Conservation (phyloP, 2,113 vertebrate species). For the Corvus moneduloides region DNA sequence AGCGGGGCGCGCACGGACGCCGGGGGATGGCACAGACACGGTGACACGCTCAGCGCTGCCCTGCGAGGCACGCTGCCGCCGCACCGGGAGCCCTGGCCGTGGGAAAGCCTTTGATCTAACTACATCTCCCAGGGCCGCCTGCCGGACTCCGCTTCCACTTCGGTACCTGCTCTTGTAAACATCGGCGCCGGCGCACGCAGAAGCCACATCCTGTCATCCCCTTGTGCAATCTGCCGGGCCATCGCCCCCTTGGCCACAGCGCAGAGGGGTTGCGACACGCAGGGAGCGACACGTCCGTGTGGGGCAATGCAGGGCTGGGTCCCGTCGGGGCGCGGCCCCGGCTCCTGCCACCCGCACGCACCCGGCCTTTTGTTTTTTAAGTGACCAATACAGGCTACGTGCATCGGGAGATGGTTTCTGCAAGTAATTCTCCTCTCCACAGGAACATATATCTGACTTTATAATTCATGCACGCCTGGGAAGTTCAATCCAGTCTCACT, state of each 20-base stretch:
- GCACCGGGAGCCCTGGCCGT: neutral
- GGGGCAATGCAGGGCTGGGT: neutral
- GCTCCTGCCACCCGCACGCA: neutral
- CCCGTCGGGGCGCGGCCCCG: neutral
- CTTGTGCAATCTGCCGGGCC: neutral
- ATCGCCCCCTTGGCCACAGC: neutral
- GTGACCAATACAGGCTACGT: neutral
- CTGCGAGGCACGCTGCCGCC: neutral
- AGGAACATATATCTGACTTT: conserved; percentile 19
- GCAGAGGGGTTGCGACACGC: neutral
- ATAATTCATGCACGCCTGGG: conserved; percentile 39
- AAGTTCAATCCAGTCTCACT: conserved; percentile 57
- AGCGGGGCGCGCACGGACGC: fast-evolving
- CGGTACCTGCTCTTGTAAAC: neutral
- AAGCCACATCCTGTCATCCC: conserved; percentile 26
- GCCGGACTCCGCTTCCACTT: neutral
- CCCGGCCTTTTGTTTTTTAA: neutral
- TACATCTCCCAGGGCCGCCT: neutral
- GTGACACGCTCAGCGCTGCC: neutral
- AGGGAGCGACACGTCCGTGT: neutral
- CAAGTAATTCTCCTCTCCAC: neutral
- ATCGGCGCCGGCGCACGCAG: neutral
- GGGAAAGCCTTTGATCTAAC: conserved; percentile 42
- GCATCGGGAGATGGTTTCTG: neutral
- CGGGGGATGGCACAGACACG: fast-evolving